Evolutionary conservation across 2,113 vertebrate species (phyloP), one percentile per base, ranked within the genome.

Genomic region (Paedocypris sp.): DNA sequence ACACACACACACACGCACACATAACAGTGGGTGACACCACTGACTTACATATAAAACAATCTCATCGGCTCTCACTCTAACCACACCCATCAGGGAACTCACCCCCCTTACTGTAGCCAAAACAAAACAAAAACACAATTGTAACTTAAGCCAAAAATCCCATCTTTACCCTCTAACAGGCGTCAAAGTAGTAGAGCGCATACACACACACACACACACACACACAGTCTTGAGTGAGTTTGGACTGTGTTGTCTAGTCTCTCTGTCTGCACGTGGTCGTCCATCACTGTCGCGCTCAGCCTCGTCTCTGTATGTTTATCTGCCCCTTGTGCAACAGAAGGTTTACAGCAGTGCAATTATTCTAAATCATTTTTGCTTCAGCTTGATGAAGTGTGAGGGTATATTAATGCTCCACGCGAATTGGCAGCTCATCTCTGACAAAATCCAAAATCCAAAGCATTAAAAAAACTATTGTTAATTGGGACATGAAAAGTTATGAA

Each of bases 231-330:
- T 12, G 29, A 18, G 25, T 7, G 6, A 53, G 9, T 26, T n/a
- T 38, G 51, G 18, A 9, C 19, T 5, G 33, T 39, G 20, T 28
- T 36, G 58, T 60, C 43, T 60, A 60, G 58, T 60, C 58, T 60
- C 33, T 25, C n/a, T 39, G 45, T 49, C 59, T 61, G 45, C 45
- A 61, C 23, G 13, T 8, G 10, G 9, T 39, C 46, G 39, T 50
- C 16, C 33, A 53, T 62, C 43, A 46, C 33, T 35, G 10, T 12
- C 16, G n/a, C 4, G 2, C 23, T 36, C 23, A 41, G 23, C 6
- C 23, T 36, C 18, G 22, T 41, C 48, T 33, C 15, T 19, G 35
- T 15, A 39, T 63, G 20, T 31, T 25, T 39, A 23, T 53, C 22
- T 19, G 35, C 28, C 61, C 54, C 11, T 23, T 36, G 39, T 38